phyloP scores from a whole-genome alignment of 2,888 invertebrate species.

The Parelbella ahira region DNA sequence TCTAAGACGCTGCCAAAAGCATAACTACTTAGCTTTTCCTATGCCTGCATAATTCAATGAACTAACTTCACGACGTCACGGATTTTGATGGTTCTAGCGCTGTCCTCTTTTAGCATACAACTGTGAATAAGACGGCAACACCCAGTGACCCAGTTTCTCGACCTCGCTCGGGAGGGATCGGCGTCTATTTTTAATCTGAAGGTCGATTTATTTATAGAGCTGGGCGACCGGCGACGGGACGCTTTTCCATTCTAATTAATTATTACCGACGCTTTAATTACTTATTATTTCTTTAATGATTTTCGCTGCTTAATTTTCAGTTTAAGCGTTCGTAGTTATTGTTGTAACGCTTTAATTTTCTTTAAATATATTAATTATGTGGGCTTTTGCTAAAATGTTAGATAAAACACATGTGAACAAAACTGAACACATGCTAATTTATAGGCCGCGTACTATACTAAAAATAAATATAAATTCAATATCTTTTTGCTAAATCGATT shows the following conservation, averaged over 20 bases:
- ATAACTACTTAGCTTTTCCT: conserved; percentile 44
- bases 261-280: conserved; percentile 34
- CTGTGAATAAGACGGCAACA: conserved; percentile 38
- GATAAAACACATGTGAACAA: too few relatives aligned
- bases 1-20: too few relatives aligned
- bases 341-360: too few relatives aligned
- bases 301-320: too few relatives aligned
- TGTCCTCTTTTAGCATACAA: conserved; percentile 34
- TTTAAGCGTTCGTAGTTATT: too few relatives aligned
- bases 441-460: too few relatives aligned
- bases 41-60: conserved; percentile 73
- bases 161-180: conserved; percentile 73
- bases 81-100: conserved; percentile 57
- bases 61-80: conserved; percentile 68
- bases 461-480: too few relatives aligned
- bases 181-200: conserved; percentile 79
- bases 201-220: conserved; percentile 77
- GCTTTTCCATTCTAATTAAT: conserved; percentile 37
- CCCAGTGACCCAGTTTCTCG: conserved; percentile 73
- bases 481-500: too few relatives aligned
- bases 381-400: too few relatives aligned
- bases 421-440: too few relatives aligned
- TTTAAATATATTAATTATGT: too few relatives aligned
- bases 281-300: too few relatives aligned
- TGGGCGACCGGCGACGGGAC: conserved; percentile 44